Conservation (phyloP, 2,113 vertebrate genomes). For the Ciconia stormi region DNA sequence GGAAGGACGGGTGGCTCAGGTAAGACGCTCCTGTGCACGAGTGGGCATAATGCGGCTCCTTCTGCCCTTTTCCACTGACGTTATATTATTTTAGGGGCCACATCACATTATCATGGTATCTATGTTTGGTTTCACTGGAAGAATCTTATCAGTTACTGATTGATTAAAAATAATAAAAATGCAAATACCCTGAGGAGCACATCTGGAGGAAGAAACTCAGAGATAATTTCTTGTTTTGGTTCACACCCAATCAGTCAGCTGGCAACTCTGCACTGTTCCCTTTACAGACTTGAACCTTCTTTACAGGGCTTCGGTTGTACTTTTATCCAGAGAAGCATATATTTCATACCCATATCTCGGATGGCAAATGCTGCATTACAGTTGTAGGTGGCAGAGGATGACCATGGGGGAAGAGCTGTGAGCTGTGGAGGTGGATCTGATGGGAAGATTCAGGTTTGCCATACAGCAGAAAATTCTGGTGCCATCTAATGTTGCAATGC, state of each 20-base stretch:
- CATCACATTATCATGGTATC: accelerated
- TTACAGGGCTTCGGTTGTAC: not conserved
- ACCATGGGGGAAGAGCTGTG: not conserved
- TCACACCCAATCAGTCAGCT: not conserved
- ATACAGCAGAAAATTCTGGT: not conserved
- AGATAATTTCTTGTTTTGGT: not conserved
- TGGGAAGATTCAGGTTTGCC: not conserved
- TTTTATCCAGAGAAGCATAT: not conserved
- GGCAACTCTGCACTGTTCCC: not conserved
- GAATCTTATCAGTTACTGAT: not conserved
- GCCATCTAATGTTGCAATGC: not conserved
- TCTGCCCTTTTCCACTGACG: not conserved
- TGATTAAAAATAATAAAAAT: not conserved
- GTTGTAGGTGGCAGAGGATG: not conserved
- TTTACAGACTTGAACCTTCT: not conserved
- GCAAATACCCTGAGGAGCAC: not conserved
- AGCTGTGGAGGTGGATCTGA: not conserved
- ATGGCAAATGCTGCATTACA: not conserved
- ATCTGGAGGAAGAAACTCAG: not conserved
- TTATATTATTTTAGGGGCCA: not conserved
- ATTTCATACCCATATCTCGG: not conserved
- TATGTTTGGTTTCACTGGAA: not conserved
- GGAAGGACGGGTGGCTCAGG: accelerated
- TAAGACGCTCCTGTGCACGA: not conserved
- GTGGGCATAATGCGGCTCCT: not conserved